Evolutionary conservation across 2,113 vertebrate species (phyloP).

Genomic region (Penelope pileata): DNA sequence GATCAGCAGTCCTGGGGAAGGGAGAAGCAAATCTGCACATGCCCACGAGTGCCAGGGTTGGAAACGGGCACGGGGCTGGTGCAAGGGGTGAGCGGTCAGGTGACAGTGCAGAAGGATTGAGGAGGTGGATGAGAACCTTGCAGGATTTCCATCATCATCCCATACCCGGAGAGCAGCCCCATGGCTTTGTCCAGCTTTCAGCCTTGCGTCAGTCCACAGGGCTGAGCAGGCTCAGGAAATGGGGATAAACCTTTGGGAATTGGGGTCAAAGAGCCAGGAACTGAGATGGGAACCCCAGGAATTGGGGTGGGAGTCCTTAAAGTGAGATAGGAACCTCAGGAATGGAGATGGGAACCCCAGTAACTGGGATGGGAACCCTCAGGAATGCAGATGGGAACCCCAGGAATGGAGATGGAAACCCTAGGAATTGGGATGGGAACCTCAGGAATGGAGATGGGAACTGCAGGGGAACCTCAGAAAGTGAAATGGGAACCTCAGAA

Average conservation of each 20-base stretch:
- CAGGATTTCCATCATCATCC: background rate
- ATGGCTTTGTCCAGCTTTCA: background rate
- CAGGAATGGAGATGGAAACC: too few relatives aligned
- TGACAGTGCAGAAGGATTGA: background rate
- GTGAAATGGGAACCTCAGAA: background rate
- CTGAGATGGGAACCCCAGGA: background rate
- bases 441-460: too few relatives aligned
- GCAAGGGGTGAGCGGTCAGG: background rate
- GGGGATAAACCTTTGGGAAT: background rate
- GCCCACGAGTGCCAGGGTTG: background rate
- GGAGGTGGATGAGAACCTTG: background rate
- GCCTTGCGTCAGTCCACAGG: accelerated
- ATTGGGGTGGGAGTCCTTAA: too few relatives aligned
- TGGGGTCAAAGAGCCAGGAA: background rate
- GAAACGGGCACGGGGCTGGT: background rate
- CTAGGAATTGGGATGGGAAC: too few relatives aligned
- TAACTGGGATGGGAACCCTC: too few relatives aligned
- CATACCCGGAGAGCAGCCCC: background rate
- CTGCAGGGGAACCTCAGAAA: too few relatives aligned
- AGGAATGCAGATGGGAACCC: too few relatives aligned
- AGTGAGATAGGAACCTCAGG: too few relatives aligned
- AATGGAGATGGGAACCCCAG: too few relatives aligned
- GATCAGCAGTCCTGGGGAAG: background rate
- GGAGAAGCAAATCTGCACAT: background rate
- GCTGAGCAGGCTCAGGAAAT: background rate